phyloP scores from a whole-genome alignment of 2,113 vertebrate species.

The Gallinago undulata region DNA sequence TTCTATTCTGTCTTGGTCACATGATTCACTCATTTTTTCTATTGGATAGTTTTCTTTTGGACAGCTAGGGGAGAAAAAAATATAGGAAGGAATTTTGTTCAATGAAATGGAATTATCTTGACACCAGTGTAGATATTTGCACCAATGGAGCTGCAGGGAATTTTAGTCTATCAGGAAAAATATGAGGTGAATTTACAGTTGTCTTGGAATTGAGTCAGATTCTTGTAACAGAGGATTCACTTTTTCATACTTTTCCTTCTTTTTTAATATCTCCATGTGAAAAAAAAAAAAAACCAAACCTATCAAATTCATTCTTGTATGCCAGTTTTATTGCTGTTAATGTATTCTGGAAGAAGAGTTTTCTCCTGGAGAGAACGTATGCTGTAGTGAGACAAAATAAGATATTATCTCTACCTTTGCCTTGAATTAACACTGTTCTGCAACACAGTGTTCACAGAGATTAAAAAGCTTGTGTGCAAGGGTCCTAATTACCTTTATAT shows the following conservation, averaged over 20 bases:
- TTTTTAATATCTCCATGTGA: neutral
- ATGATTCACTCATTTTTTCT: neutral
- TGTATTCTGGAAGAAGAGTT: neutral
- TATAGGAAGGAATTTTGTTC: neutral
- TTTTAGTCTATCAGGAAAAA: neutral
- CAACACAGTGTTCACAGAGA: neutral
- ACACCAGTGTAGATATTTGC: neutral
- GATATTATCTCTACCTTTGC: neutral
- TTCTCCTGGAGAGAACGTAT: neutral
- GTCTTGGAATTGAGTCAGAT: neutral
- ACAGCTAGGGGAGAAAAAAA: neutral
- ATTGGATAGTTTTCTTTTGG: neutral
- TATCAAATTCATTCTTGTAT: neutral
- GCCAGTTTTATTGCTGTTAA: neutral
- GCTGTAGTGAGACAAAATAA: neutral
- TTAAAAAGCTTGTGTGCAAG: neutral
- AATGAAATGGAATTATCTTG: neutral
- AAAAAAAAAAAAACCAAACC: neutral
- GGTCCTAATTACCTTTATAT: neutral
- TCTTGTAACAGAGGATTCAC: neutral
- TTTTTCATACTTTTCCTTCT: neutral
- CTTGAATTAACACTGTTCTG: neutral
- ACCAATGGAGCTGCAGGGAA: neutral
- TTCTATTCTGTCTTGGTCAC: rapidly evolving
- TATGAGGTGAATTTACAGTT: neutral